A percentile compares a stretch with the other conserved stretches of the same genome.
Conservation (phyloP, 2,888 invertebrate species). For the Psylliodes chrysocephalus region DNA sequence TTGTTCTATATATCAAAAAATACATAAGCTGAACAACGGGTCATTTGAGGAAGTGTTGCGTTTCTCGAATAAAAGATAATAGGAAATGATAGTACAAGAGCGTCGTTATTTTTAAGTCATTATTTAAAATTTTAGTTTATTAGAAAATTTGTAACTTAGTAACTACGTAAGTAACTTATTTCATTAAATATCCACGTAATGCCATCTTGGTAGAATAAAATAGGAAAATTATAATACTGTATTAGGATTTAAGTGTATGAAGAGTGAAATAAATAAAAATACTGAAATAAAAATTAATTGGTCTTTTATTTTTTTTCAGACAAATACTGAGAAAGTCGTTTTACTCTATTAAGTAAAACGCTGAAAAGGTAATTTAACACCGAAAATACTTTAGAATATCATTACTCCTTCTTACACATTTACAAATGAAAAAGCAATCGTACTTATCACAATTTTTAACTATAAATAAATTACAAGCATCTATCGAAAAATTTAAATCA, state of each 20-base stretch:
- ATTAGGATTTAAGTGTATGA: background rate
- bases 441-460: constrained; percentile 13
- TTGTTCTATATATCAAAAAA: no score
- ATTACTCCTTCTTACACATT: background rate
- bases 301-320: constrained; percentile 20
- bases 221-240: background rate
- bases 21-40: no score
- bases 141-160: background rate
- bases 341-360: constrained; percentile 1
- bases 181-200: background rate
- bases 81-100: background rate
- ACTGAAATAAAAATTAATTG: constrained; percentile 9
- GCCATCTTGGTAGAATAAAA: constrained; percentile 3
- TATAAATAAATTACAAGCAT: no score
- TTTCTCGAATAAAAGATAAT: no score
- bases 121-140: background rate
- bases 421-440: constrained; percentile 1
- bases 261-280: background rate
- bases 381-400: constrained; percentile 4
- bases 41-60: no score
- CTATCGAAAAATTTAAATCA: no score
- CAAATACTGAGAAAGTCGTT: background rate
- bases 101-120: background rate
- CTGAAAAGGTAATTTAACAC: constrained; percentile 7
- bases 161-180: background rate